Evolutionary conservation across 2,113 vertebrate species (phyloP).

Genomic region (Sphyrna mokarran): DNA sequence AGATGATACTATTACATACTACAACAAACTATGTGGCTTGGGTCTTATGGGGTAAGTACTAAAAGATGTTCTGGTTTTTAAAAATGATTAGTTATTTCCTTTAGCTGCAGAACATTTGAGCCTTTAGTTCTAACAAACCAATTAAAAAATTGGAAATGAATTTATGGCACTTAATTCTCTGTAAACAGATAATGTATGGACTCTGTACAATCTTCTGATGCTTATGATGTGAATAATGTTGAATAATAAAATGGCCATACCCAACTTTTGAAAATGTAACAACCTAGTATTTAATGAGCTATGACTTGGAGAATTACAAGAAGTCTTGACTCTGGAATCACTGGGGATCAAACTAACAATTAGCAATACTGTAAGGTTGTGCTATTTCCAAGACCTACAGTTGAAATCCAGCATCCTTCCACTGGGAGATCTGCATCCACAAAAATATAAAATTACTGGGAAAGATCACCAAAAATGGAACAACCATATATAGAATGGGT

Average conservation of each 20-base stretch:
- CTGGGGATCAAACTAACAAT: background rate
- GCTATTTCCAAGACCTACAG: background rate
- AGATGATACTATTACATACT: conserved; percentile 28
- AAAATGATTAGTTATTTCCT: conserved; percentile 30
- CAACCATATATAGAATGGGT: background rate
- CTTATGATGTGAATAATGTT: background rate
- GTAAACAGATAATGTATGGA: background rate
- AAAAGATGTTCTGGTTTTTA: conserved; percentile 28
- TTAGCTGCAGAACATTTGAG: background rate
- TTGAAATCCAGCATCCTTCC: background rate
- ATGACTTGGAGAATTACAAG: background rate
- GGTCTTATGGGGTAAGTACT: conserved; percentile 8
- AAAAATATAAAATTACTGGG: background rate
- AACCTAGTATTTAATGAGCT: background rate
- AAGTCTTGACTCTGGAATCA: background rate
- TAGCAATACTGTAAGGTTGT: background rate
- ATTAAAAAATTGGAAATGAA: background rate
- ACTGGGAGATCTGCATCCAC: background rate
- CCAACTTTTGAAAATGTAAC: background rate
- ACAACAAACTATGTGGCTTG: conserved; percentile 18
- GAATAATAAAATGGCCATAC: background rate
- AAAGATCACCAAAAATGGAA: background rate
- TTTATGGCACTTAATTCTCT: background rate
- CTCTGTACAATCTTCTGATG: background rate
- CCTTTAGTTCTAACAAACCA: background rate